Base-by-base conservation (phyloP, 2,113 vertebrate species). In the Eubucco bourcierii region DNA sequence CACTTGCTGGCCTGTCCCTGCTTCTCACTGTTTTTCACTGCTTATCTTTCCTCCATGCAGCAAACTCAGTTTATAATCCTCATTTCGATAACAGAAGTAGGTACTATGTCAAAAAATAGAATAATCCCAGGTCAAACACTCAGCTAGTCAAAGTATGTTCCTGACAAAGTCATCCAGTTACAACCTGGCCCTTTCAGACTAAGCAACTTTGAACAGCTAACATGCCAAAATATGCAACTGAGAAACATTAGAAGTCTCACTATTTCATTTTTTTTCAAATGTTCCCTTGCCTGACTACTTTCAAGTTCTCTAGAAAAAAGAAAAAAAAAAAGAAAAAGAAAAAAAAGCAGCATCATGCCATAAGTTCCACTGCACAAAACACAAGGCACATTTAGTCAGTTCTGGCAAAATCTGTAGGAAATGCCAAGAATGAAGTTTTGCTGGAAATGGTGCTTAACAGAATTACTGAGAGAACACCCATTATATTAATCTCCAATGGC, bases 381-480 rank as follows among this genome's bases (percentile, higher is more conserved):
- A 83, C 4, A 13, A 83, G 47, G 58, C 61, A 52, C 2, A 64
- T 9, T 70, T 86, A 68, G 75, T 87, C 68, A 71, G 47, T 56
- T 80, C 84, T 66, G 80, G 80, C 71, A 78, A 88, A 80, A 73
- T 27, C 79, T 28, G 12, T 59, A 93, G 80, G 88, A 90, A 90
- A 88, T 83, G 80, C 75, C 70, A 80, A 77, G 59, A 67, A 25
- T 16, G 44, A 31, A 87, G 65, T 64, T 89, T 76, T 67, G 68
- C 25, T 88, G 83, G 84, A 87, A 90, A 83, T 1, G 5, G 28
- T 75, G 7, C 31, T 91, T 70, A 68, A 73, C 27, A 85, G 75
- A 81, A 79, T 66, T 58, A 61, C 56, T 80, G 80, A 72, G 55
- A 85, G 66, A n/a, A 63, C 64, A 55, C 31, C 37, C 64, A 52